Evolutionary conservation across 2,888 invertebrate species (phyloP), one percentile per base, ranked within the genome.

Genomic region (Teleiodes luculella): DNA sequence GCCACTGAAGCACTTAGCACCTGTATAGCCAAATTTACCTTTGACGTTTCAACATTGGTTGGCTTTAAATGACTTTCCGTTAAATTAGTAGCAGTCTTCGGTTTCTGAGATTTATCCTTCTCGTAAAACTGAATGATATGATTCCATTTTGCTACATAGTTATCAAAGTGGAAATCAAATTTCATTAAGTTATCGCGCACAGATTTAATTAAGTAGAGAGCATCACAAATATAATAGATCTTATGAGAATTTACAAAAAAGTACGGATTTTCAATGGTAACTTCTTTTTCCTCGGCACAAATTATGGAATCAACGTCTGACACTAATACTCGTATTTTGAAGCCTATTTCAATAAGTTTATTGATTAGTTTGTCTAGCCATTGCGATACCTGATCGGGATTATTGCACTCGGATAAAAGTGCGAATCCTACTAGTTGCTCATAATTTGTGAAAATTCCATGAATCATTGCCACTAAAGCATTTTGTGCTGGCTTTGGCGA

Each of bases 201-300:
- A 3, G 41, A 30, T 62, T 67, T 70, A 16, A 72, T 57, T 11
- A 72, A 54, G 57, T 68, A 62, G 0, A 63, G 66, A 39, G 63
- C 59, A 56, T 70, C 67, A 61, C 67, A 70, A 54, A 73, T 62
- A 48, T 69, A 67, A 52, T 63, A 70, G 30, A 70, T 65, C 60
- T 70, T 74, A 56, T n/a, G 58, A 14, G 54, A 31, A 49, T 57
- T 58, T 13, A 72, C 48, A 49, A 52, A 59, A 35, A 70, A 72
- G 58, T 64, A 70, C 11, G 71, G 62, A 41, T 41, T 53, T 14
- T 70, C 59, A 13, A 48, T 48, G 20, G 61, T 52, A 24, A 69
- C 57, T 7, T 20, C 31, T 58, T 61, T 64, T 35, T 59, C 52
- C 55, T 59, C 62, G 3, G 64, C 58, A n/a, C 50, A 54, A 0